Conservation (phyloP, 1,140 invertebrate genomes). For the Uloborus diversus region DNA sequence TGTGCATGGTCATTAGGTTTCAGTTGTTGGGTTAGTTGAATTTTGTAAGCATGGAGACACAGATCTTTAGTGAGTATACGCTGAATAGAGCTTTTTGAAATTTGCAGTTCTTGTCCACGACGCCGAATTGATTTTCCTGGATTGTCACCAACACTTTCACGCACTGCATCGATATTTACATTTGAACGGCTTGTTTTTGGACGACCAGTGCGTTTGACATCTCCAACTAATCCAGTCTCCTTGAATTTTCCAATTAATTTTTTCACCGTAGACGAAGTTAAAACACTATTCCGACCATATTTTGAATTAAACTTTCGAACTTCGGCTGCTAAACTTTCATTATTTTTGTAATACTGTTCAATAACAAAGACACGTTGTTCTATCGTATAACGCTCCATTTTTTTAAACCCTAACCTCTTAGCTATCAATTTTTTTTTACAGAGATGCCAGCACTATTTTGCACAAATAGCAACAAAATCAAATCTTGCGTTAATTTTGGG, state of each 20-base stretch:
- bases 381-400: no score
- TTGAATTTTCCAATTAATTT: slow-evolving; percentile 31
- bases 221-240: slow-evolving; percentile 51
- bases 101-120: slow-evolving; percentile 40
- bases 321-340: slow-evolving; percentile 34
- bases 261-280: slow-evolving; percentile 38
- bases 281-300: slow-evolving; percentile 34
- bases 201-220: slow-evolving; percentile 38
- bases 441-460: no score
- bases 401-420: no score
- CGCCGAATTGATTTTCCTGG: slow-evolving; percentile 42
- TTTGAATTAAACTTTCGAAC: slow-evolving; percentile 29
- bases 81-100: slow-evolving; percentile 29
- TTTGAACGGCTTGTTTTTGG: slow-evolving; percentile 31
- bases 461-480: no score
- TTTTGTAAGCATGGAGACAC: slow-evolving; percentile 41
- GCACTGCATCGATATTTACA: slow-evolving; percentile 13
- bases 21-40: no score
- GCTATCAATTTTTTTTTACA: no score
- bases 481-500: no score
- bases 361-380: slow-evolving; percentile 35
- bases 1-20: no score
- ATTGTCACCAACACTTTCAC: slow-evolving; percentile 29
- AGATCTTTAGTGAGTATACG: background rate
- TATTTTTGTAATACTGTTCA: slow-evolving; percentile 36